Conservation (phyloP, 2,113 vertebrate species). For the Amphilophus citrinellus region DNA sequence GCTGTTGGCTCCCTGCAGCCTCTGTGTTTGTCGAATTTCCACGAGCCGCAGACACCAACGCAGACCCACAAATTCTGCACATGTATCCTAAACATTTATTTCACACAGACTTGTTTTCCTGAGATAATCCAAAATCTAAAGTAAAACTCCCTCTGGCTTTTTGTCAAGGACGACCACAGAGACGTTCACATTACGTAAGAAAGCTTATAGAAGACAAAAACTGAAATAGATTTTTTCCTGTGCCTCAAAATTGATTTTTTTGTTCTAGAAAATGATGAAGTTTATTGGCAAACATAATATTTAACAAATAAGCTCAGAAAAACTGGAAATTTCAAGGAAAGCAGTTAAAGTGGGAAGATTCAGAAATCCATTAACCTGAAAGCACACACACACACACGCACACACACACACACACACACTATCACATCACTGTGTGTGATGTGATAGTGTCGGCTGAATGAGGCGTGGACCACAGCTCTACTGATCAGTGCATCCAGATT, state of each 20-base stretch:
- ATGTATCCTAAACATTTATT: background rate
- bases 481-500: constrained; percentile 14
- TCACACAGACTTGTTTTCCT: background rate
- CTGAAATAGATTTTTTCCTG: no score
- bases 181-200: no score
- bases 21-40: accelerated
- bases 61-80: background rate
- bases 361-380: background rate
- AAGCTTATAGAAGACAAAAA: no score
- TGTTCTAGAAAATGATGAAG: accelerated
- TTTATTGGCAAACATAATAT: background rate
- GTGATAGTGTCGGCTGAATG: background rate
- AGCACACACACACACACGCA: background rate
- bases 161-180: background rate
- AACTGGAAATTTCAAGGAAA: background rate
- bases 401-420: no score
- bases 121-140: no score
- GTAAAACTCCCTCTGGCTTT: background rate
- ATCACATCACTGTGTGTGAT: background rate
- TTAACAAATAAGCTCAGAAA: background rate
- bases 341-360: background rate
- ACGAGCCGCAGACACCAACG: background rate
- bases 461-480: background rate
- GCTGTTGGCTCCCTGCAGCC: background rate
- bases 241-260: background rate